Evolutionary conservation across 1,140 invertebrate species (phyloP), one percentile per base, ranked within the genome.

Genomic region (Bombus terrestris): DNA sequence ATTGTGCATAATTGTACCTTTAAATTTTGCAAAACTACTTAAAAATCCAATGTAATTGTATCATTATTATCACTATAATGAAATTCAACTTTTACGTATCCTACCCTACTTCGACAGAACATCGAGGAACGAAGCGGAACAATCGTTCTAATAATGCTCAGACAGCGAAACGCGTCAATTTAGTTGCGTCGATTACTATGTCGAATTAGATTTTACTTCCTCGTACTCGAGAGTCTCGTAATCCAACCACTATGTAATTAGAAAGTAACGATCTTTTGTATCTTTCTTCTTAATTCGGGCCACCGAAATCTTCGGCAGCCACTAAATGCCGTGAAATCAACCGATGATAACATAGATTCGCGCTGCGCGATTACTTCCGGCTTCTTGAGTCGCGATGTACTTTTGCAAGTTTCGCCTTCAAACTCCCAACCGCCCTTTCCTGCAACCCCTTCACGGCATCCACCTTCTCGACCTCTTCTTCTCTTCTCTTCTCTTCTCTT

Each of bases 331-430:
- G 86, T 93, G 92, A 92, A 90, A 89, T 90, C 86, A 86, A 83
- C 86, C 87, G 91, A 85, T 79, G 89, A 89, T 92, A 89, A 88
- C 88, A 84, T 83, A 86, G 81, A 87, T 85, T 85, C 71, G 75
- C 81, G 87, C 83, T 78, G 88, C 78, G 68, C 92, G 92, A 95
- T 95, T 95, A 94, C 89, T 95, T 95, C 94, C 94, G 93, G 92
- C 92, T 92, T 94, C 92, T 94, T 94, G 93, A 93, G 92, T 91
- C 92, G 92, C 89, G 93, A 93, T 94, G 94, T 95, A 94, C 94
- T 94, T 94, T 94, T 94, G 92, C 93, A 93, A 94, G 93, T 94
- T 94, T 93, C 92, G 86, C 90, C 81, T 90, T 84, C 86, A 91
- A 90, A 93, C 89, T 85, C 81, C 83, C 69, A 81, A 73, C 86